phyloP scores from a whole-genome alignment of 2,888 invertebrate species.

The Drosophila lutescens region DNA sequence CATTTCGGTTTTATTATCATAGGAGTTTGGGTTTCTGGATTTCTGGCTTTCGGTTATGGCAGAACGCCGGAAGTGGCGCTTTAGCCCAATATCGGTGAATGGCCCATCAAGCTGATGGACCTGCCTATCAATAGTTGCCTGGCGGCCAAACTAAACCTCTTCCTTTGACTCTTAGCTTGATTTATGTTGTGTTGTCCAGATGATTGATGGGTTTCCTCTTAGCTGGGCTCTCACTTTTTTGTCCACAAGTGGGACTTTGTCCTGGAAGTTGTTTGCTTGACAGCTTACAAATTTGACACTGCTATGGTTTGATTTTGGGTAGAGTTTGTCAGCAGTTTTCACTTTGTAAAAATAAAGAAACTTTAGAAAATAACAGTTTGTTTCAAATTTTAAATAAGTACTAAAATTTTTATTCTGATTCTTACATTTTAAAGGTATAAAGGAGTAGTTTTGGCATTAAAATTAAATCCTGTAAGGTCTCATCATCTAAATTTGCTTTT shows the following conservation, averaged over 20 bases:
- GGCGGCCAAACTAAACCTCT: constrained; percentile 16
- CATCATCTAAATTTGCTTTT: too few relatives aligned
- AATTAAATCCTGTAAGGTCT: too few relatives aligned
- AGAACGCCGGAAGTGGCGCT: constrained; percentile 58
- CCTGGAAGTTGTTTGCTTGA: constrained; percentile 46
- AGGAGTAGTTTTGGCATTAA: too few relatives aligned
- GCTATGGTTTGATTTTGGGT: background rate
- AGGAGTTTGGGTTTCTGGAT: constrained; percentile 30
- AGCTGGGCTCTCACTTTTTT: constrained; percentile 38
- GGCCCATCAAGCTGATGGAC: constrained; percentile 40
- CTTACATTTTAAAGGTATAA: too few relatives aligned
- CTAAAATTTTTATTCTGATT: too few relatives aligned
- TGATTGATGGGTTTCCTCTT: constrained; percentile 78
- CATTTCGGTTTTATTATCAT: constrained; percentile 58
- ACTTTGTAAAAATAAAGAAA: too few relatives aligned
- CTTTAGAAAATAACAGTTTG: too few relatives aligned
- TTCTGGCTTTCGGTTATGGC: constrained; percentile 1
- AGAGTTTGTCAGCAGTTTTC: too few relatives aligned
- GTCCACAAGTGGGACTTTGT: constrained; percentile 33
- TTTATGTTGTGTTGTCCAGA: constrained; percentile 77
- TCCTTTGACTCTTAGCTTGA: constrained; percentile 68
- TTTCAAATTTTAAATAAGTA: background rate
- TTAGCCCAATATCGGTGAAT: constrained; percentile 53
- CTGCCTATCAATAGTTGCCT: constrained; percentile 54
- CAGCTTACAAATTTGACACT: constrained; percentile 43